Evolutionary conservation across 23 tunicate genomes (phyloP).

Genomic region (Halocynthia roretzi): DNA sequence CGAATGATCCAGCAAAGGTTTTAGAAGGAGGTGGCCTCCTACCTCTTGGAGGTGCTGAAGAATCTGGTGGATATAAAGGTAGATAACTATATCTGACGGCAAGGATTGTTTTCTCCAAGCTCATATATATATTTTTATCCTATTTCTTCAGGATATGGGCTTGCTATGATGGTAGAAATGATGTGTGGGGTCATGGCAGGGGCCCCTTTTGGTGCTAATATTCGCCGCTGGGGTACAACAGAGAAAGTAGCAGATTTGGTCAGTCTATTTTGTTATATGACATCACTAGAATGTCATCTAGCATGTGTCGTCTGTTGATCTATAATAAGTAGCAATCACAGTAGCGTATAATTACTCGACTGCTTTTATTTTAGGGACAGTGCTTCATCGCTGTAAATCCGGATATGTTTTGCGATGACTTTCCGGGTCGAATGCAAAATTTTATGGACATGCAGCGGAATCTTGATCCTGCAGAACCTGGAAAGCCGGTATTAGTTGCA

Average conservation of each 20-base stretch:
- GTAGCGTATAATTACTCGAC: background rate
- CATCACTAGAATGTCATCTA: background rate
- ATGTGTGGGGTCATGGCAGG: constrained; percentile 82
- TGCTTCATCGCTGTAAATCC: constrained; percentile 97
- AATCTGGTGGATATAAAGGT: constrained; percentile 98
- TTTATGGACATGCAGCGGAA: constrained; percentile 57
- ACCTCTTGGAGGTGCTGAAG: constrained; percentile 94
- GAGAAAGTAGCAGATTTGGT: constrained; percentile 80
- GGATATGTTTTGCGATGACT: constrained; percentile 83
- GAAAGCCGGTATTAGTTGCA: constrained; percentile 76
- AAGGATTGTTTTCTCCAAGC: background rate
- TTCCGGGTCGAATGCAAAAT: constrained; percentile 80
- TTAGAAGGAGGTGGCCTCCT: constrained; percentile 84
- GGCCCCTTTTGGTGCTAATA: constrained; percentile 53
- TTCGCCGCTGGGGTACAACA: constrained; percentile 91
- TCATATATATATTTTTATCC: background rate
- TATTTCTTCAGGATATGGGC: constrained; percentile 66
- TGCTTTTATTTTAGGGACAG: constrained; percentile 54
- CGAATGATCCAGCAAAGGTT: constrained; percentile 64
- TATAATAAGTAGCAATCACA: too few relatives aligned
- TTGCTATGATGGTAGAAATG: constrained; percentile 97
- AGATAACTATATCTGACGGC: constrained; percentile 5
- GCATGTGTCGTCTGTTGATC: background rate
- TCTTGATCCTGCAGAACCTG: constrained; percentile 50
- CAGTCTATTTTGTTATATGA: too few relatives aligned